Evolutionary conservation across 2,113 vertebrate species (phyloP).

Genomic region (Lucifuga dentata): DNA sequence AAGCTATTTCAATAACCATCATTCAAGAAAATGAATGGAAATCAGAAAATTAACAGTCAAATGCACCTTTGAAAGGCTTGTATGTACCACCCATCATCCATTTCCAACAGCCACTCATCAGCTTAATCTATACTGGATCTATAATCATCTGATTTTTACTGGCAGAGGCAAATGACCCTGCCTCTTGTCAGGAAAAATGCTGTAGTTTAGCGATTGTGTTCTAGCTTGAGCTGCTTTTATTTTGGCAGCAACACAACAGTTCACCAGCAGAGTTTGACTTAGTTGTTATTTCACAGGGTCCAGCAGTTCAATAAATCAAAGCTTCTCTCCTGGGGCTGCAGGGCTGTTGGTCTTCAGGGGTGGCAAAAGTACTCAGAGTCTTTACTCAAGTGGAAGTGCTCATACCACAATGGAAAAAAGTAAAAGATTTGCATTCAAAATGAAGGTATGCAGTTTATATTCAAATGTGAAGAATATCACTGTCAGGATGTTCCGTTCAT

Average conservation of each 20-base stretch:
- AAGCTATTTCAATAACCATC: not conserved
- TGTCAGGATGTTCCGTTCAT: too few species aligned
- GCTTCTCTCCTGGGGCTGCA: constrained; percentile 48
- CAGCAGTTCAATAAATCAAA: constrained; percentile 71
- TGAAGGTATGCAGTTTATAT: too few species aligned
- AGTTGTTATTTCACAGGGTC: constrained; percentile 56
- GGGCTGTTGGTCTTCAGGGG: constrained; percentile 16
- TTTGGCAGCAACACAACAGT: constrained; percentile 46
- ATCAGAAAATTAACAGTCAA: constrained; percentile 29
- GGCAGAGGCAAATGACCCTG: constrained; percentile 61
- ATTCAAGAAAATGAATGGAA: not conserved
- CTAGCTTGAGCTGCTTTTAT: constrained; percentile 51
- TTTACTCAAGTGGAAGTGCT: too few species aligned
- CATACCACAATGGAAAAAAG: too few species aligned
- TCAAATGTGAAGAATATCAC: too few species aligned
- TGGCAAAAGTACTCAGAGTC: too few species aligned
- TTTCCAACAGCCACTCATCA: constrained; percentile 21
- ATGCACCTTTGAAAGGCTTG: constrained; percentile 30
- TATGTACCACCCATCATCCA: too few species aligned
- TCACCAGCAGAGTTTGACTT: constrained; percentile 49
- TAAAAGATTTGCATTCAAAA: too few species aligned
- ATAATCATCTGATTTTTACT: constrained; percentile 42
- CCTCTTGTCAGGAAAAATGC: constrained; percentile 48
- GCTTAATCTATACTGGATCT: constrained; percentile 52
- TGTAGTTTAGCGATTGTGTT: constrained; percentile 47